Conservation (phyloP, 2,113 vertebrate genomes). For the Gulo gulo region DNA sequence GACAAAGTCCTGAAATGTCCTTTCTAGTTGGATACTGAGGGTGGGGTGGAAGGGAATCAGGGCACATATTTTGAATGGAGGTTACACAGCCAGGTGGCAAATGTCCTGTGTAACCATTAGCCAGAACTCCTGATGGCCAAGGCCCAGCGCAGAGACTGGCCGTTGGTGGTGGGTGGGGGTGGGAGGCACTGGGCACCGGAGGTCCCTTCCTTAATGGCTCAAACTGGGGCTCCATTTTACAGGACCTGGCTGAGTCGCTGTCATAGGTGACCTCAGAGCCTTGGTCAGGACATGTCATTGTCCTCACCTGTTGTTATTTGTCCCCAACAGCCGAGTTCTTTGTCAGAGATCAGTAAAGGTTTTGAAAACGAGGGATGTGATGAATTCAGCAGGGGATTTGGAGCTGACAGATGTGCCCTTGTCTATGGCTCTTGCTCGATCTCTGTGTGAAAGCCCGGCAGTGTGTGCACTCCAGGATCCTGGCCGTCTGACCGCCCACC, state of each 20-base stretch:
- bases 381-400: background rate
- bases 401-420: background rate
- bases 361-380: background rate
- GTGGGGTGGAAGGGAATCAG: no score
- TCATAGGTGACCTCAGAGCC: background rate
- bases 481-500: background rate
- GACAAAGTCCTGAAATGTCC: accelerated
- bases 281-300: background rate
- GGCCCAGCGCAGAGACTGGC: background rate
- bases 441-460: background rate
- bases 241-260: background rate
- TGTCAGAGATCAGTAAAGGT: no score
- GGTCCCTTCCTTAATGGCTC: background rate
- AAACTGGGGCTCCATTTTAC: background rate
- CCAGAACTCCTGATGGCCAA: background rate
- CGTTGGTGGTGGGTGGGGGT: accelerated
- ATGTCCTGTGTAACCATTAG: background rate
- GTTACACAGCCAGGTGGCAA: background rate
- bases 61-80: background rate
- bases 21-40: background rate
- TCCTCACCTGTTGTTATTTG: background rate
- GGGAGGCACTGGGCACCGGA: accelerated
- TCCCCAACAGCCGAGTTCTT: background rate
- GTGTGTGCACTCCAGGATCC: background rate
- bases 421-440: accelerated